Evolutionary conservation across 1,140 invertebrate species (phyloP).

Genomic region (Protaetia brevitarsis): DNA sequence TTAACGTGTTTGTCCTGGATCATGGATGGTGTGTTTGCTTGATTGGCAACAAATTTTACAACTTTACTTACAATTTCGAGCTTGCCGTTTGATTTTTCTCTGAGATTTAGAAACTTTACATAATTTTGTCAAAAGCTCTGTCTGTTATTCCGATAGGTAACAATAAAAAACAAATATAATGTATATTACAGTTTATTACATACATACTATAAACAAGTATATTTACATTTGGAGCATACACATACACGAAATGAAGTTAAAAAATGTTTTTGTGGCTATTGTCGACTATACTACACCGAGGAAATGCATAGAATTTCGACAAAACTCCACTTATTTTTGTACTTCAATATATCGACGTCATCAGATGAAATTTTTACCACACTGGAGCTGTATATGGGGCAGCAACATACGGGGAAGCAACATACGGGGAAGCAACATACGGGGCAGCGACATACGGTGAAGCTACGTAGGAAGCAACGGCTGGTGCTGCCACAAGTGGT

Average conservation of each 20-base stretch:
- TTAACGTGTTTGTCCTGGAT: too few relatives aligned
- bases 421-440: not conserved
- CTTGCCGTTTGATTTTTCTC: too few relatives aligned
- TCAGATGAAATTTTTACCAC: not conserved
- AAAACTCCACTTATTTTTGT: not conserved
- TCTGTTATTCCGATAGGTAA: too few relatives aligned
- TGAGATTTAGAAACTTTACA: too few relatives aligned
- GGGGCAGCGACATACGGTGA: constrained; percentile 14
- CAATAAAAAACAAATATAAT: not conserved
- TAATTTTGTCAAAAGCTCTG: too few relatives aligned
- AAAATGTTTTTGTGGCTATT: not conserved
- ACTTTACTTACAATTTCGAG: too few relatives aligned
- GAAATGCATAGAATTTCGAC: not conserved
- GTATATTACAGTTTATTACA: not conserved
- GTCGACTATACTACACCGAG: not conserved
- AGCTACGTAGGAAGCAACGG: constrained; percentile 25
- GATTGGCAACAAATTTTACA: too few relatives aligned
- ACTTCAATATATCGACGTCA: not conserved
- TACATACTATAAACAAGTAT: not conserved
- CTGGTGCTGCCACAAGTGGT: constrained; percentile 26
- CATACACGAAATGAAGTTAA: not conserved
- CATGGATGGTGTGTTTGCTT: too few relatives aligned
- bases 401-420: not conserved
- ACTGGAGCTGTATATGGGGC: not conserved
- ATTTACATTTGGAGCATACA: not conserved